Conservation (phyloP, 2,888 invertebrate genomes). For the Chromoteleia sp. region DNA sequence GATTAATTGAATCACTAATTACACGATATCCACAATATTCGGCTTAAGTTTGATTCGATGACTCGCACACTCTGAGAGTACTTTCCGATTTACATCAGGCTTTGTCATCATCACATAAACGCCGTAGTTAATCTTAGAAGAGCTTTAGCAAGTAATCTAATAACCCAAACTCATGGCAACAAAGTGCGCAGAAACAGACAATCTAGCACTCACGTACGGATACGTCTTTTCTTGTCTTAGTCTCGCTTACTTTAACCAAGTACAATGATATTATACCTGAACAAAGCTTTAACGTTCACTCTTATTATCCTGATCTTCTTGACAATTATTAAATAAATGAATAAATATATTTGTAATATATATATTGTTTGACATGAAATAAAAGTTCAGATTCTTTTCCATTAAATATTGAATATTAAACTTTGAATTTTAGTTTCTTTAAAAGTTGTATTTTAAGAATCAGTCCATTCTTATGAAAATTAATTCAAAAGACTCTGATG, state of each 20-base stretch:
- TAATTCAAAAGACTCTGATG: too few species aligned
- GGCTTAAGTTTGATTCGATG: slow-evolving; percentile 18
- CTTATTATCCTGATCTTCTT: background rate
- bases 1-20: slow-evolving; percentile 1
- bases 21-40: slow-evolving; percentile 13
- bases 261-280: slow-evolving; percentile 36
- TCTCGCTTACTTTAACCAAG: slow-evolving; percentile 67
- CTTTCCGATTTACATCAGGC: slow-evolving; percentile 34
- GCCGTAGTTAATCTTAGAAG: slow-evolving; percentile 68
- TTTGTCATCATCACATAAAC: slow-evolving; percentile 70
- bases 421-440: too few species aligned
- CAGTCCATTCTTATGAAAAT: too few species aligned
- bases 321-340: background rate
- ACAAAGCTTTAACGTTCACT: slow-evolving; percentile 23
- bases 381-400: too few species aligned
- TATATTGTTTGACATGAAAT: too few species aligned
- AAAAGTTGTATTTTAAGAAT: too few species aligned
- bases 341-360: too few species aligned
- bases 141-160: slow-evolving; percentile 71
- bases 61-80: background rate
- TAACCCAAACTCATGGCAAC: slow-evolving; percentile 62
- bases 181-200: slow-evolving; percentile 66
- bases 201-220: slow-evolving; percentile 56
- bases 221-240: slow-evolving; percentile 50
- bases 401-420: too few species aligned